These are phyloP conservation scores for Aleiodes testaceus DNA, from an alignment of 2,888 invertebrate species.

Conservation along the genomic window DNA sequence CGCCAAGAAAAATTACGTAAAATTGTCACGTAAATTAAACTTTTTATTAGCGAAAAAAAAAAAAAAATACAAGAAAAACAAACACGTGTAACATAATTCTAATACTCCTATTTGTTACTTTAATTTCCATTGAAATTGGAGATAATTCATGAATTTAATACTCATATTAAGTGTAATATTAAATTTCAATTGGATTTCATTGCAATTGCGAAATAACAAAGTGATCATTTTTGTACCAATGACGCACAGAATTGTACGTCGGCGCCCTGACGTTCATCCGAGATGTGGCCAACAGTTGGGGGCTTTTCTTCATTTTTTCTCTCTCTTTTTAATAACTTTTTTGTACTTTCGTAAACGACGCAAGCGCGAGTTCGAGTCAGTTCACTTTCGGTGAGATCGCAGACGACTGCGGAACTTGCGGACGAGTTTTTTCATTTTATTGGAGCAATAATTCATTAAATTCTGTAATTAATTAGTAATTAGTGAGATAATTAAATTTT, in stretches of 20 bases:
- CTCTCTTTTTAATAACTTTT: no score
- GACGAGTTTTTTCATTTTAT: background rate
- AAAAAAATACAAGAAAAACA: no score
- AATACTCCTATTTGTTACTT: no score
- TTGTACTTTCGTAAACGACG: conserved; percentile 8
- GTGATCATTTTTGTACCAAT: background rate
- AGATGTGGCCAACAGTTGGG: background rate
- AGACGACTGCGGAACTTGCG: conserved; percentile 5
- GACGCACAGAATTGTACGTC: conserved; percentile 12
- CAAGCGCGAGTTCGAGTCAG: conserved; percentile 27
- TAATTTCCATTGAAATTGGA: no score
- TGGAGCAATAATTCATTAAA: background rate
- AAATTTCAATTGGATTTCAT: background rate
- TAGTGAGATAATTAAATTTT: no score
- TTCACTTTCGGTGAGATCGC: conserved; percentile 21
- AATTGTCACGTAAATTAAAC: no score
- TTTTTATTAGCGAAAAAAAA: no score
- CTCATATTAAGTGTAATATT: no score
- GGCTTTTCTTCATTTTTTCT: background rate
- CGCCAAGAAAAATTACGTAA: no score
- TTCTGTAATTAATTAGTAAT: background rate
- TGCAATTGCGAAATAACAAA: background rate
- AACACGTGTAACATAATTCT: no score
- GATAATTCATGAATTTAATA: no score
- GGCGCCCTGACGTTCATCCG: conserved; percentile 8